Evolutionary conservation across 2,888 invertebrate species (phyloP), one percentile per base, ranked within the genome.

Genomic region (Idaea biselata): DNA sequence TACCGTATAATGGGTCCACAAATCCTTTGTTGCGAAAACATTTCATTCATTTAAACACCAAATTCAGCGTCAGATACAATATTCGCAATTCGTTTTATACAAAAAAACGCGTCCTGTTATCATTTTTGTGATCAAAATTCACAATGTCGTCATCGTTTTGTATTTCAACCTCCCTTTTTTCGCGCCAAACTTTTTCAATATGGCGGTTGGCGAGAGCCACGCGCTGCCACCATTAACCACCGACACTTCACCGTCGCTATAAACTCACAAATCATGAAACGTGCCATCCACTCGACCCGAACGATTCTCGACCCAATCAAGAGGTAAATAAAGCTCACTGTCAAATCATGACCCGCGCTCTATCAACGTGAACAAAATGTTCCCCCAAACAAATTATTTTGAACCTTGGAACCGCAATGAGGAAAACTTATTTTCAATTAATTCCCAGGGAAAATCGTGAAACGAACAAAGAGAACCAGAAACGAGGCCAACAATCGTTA

Each of bases 201-300:
- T 91, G 91, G 91, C 91, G 87, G 76, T 80, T 81, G 80, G 84
- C 84, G 86, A 84, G 88, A 83, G 89, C 89, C 87, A 85, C 87
- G 86, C 90, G 85, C 86, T 86, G 88, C 88, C 89, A 88, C 91
- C 91, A 91, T 91, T 91, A 91, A 90, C 89, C 90, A 87, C 89
- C 89, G 89, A 87, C 91, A 91, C 92, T 91, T 91, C 91, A 91
- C 91, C 90, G 91, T 88, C 83, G 88, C 89, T 91, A 91, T 91
- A 92, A 93, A 92, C 92, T 92, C 91, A 93, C 93, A 92, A 93
- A 93, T 93, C 92, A 92, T 91, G 89, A 90, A 91, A 91, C 85
- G 85, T 86, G 83, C 87, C 83, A 84, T 84, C 83, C 74, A 65
- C 67, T 60, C 64, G 61, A 65, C 66, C 64, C 82, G 79, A 63